Evolutionary conservation across 2,888 invertebrate species (phyloP).

Genomic region (Eumacrocentrus americanus): DNA sequence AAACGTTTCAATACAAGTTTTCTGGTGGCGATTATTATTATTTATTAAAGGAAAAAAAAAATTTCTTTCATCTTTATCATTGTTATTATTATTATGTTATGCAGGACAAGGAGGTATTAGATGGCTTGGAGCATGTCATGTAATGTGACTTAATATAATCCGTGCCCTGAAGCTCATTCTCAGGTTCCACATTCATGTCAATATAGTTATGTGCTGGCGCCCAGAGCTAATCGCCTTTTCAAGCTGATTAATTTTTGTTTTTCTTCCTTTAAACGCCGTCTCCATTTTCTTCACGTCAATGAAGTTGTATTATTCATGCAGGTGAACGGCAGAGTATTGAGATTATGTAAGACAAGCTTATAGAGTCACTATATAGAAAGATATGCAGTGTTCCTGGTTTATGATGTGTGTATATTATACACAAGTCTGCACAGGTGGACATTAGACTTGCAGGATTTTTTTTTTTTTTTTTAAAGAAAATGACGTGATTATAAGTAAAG

Average conservation of each 20-base stretch:
- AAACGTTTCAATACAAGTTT: too few relatives aligned
- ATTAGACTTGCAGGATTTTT: too few relatives aligned
- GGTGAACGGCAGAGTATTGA: conserved; percentile 35
- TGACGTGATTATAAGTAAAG: too few relatives aligned
- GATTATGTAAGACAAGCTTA: conserved; percentile 31
- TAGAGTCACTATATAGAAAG: conserved; percentile 6
- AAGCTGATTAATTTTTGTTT: neutral
- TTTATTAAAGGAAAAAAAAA: neutral
- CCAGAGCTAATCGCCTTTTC: neutral
- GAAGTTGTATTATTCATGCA: conserved; percentile 20
- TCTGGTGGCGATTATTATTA: neutral
- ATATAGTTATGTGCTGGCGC: neutral
- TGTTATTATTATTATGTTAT: too few relatives aligned
- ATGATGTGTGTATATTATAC: too few relatives aligned
- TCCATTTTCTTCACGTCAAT: conserved; percentile 6
- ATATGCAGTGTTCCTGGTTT: conserved; percentile 8
- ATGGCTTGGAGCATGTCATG: neutral
- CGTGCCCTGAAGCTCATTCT: neutral
- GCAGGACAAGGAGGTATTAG: too few relatives aligned
- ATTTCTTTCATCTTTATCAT: too few relatives aligned
- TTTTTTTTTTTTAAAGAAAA: too few relatives aligned
- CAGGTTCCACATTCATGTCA: neutral
- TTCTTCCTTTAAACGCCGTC: neutral
- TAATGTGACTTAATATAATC: neutral
- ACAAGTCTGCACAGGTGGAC: too few relatives aligned